Base-by-base conservation (phyloP, 2,888 invertebrate species). In the Napeogenes inachia region DNA sequence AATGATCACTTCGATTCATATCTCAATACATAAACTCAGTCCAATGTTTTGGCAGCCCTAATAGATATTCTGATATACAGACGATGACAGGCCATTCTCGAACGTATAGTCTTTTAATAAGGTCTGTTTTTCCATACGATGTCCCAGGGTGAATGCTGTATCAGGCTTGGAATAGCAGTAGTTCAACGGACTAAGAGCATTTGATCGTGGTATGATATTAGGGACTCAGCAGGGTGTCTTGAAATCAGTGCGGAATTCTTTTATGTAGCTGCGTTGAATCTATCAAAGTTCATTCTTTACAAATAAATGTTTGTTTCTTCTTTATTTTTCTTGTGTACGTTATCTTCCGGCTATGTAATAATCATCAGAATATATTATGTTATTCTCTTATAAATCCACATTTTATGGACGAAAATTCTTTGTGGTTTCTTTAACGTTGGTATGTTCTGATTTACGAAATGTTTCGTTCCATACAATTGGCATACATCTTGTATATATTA, bases 151-250 rank as follows among this genome's bases (percentile, higher is more conserved):
- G 21, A 10, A 30, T 56, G 38, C 38, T 46, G 50, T 47, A 47
- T 62, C 50, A 30, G 53, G 56, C 56, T 45, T 54, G 46, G 59
- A 54, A 60, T 59, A 59, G 54, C 59, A 58, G 54, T 50, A 38
- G 57, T 45, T 45, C 60, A 50, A 57, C 47, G 38, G 53, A 32
- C 50, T 50, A 61, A 46, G 58, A 60, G 54, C 54, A 53, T 62
- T 62, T 62, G 65, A 65, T 60, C 46, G 60, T 62, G 56, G 60
- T 56, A 47, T 62, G 65, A 56, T 59, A 56, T 56, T 58, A 58
- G 45, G 54, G 46, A 58, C 59, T 54, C 61, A 42, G 58, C 55
- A 12, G 56, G 62, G 61, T 35, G 62, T 50, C 58, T 47, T 30
- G 58, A 55, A 42, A 42, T 42, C 42, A 42, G 10, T 42, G 42